Percentiles rank a stretch among this genome's conserved stretches.
These are phyloP conservation scores for Melanotaenia duboulayi DNA, from an alignment of 2,113 vertebrate species.

Conservation along the genomic window DNA sequence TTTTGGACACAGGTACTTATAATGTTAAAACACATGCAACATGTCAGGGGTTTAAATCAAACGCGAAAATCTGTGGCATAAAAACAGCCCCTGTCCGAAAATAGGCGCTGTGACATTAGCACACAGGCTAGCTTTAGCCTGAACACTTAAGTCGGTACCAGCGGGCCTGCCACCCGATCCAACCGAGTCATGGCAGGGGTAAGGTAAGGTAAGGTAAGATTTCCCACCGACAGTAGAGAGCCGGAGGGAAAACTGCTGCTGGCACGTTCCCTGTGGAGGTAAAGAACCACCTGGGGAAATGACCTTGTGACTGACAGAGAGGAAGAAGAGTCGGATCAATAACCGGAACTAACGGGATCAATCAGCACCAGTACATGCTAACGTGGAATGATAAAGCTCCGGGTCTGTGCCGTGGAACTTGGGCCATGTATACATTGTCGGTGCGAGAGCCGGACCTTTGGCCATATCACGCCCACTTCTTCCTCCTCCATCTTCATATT, in stretches of 20 bases:
- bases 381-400: no score
- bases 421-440: not conserved
- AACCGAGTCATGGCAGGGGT: not conserved
- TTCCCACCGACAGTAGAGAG: no score
- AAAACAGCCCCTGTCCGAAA: conserved; percentile 27
- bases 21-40: no score
- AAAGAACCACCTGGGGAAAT: not conserved
- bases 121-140: not conserved
- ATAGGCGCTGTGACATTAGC: conserved; percentile 30
- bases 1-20: no score
- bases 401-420: not conserved
- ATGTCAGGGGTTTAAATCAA: not conserved
- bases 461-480: not conserved
- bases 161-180: no score
- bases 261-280: not conserved
- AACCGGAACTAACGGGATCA: not conserved
- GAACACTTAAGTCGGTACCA: not conserved
- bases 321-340: not conserved
- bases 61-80: not conserved
- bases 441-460: not conserved
- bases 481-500: not conserved
- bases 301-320: conserved; percentile 24
- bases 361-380: not conserved
- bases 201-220: no score
- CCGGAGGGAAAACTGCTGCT: not conserved